Percentiles rank a stretch among this genome's conserved stretches.
These are phyloP conservation scores for Takifugu ocellatus DNA, from an alignment of 2,797 vertebrate genomes.

Conservation along the genomic window DNA sequence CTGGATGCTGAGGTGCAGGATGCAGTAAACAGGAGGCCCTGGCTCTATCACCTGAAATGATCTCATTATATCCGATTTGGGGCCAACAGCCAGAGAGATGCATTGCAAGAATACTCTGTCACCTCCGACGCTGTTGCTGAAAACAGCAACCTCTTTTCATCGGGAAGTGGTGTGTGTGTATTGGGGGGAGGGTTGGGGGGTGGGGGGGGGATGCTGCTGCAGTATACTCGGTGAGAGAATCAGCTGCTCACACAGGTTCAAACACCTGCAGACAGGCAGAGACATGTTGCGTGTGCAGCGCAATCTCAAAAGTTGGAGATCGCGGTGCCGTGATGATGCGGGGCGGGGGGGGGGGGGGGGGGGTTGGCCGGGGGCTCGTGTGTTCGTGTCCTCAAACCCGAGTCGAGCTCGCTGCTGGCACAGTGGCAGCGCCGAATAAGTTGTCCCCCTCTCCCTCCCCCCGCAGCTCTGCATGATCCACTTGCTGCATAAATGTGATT, in stretches of 20 bases:
- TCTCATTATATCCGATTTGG: slow-evolving; percentile 1
- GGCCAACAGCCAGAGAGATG: slow-evolving; percentile 35
- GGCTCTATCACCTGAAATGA: slow-evolving; percentile 9
- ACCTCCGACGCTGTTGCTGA: slow-evolving; percentile 36
- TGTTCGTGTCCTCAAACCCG: slow-evolving; percentile 42
- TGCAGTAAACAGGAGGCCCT: slow-evolving; percentile 31
- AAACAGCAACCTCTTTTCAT: slow-evolving; percentile 59
- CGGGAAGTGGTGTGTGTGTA: slow-evolving; percentile 62
- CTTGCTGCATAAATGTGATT: slow-evolving; percentile 75
- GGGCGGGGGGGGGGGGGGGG: slow-evolving; percentile 8
- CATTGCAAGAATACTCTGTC: slow-evolving; percentile 46
- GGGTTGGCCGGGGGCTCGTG: background rate
- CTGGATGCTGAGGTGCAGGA: slow-evolving; percentile 28
- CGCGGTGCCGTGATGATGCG: slow-evolving; percentile 62
- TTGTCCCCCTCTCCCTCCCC: slow-evolving; percentile 57
- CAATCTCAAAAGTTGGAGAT: slow-evolving; percentile 64
- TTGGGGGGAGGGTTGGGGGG: slow-evolving; percentile 21
- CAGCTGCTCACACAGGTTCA: slow-evolving; percentile 42
- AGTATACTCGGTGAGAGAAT: slow-evolving; percentile 67
- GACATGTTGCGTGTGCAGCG: background rate
- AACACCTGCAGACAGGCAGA: background rate
- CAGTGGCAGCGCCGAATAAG: slow-evolving; percentile 70
- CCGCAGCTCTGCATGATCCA: slow-evolving; percentile 64
- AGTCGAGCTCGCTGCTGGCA: slow-evolving; percentile 49
- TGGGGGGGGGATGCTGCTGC: slow-evolving; percentile 62